These are phyloP conservation scores for Strix uralensis DNA, from an alignment of 2,113 vertebrate species.

Conservation along the genomic window DNA sequence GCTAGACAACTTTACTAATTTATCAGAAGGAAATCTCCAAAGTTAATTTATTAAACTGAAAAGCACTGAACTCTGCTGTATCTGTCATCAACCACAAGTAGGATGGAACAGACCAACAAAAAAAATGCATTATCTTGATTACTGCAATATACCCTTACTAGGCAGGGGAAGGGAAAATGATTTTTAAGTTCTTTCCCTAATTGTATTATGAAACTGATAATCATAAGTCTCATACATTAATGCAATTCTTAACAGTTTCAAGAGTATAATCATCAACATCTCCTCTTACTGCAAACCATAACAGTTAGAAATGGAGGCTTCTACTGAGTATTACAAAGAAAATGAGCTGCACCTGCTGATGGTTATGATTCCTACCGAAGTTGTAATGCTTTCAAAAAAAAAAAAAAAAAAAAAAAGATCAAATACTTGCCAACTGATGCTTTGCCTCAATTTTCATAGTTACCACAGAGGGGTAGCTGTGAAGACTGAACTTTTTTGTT, in stretches of 20 bases:
- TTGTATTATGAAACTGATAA: background rate
- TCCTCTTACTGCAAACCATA: background rate
- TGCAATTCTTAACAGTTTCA: background rate
- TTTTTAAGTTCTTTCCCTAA: background rate
- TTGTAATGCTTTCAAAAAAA: background rate
- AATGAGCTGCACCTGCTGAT: background rate
- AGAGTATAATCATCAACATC: background rate
- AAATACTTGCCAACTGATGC: background rate
- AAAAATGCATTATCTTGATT: background rate
- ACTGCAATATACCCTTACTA: background rate
- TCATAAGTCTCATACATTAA: background rate
- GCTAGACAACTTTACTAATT: background rate
- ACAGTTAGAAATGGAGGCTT: background rate
- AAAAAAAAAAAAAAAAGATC: background rate
- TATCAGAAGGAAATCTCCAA: background rate
- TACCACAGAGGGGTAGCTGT: background rate
- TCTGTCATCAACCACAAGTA: background rate
- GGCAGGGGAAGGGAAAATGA: background rate
- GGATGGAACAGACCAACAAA: background rate
- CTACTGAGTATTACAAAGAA: background rate
- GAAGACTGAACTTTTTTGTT: background rate
- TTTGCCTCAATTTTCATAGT: background rate
- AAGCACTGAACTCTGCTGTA: background rate
- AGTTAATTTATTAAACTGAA: background rate
- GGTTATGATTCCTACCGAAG: background rate